Evolutionary conservation across 2,888 invertebrate genomes (phyloP).

Genomic region (Drosophila setosimentum): DNA sequence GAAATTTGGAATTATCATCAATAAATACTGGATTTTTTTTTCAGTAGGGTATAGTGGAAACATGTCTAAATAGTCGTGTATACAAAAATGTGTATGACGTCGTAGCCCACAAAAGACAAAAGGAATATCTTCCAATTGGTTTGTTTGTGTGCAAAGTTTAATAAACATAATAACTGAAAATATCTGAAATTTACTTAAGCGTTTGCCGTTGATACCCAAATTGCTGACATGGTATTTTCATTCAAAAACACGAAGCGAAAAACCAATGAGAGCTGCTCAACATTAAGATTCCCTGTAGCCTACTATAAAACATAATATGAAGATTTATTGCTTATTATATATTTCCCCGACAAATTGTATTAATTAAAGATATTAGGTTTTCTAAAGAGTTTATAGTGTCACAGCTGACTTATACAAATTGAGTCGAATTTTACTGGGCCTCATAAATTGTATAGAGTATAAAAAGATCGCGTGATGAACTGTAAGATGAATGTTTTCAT

Average conservation of each 20-base stretch:
- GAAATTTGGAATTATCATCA: conserved; percentile 70
- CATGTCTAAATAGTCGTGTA: conserved; percentile 53
- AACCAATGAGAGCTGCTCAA: neutral
- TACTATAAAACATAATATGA: neutral
- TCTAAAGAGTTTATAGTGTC: neutral
- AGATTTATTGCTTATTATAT: neutral
- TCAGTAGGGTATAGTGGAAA: conserved; percentile 20
- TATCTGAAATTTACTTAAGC: conserved; percentile 48
- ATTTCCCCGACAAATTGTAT: neutral
- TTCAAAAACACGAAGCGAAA: conserved; percentile 43
- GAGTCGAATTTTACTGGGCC: neutral
- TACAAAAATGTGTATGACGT: conserved; percentile 44
- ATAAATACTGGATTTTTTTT: conserved; percentile 32
- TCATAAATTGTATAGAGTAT: conserved; percentile 13
- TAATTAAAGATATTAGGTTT: neutral
- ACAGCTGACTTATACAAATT: neutral
- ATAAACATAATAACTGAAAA: conserved; percentile 56
- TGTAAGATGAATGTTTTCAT: conserved; percentile 24
- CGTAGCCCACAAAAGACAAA: conserved; percentile 27
- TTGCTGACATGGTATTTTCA: conserved; percentile 60
- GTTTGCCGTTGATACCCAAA: conserved; percentile 50
- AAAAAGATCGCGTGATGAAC: conserved; percentile 32
- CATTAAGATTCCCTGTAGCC: conserved; percentile 7
- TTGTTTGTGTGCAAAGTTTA: conserved; percentile 47
- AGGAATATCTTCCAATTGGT: conserved; percentile 46